These are phyloP conservation scores for Prionailurus bengalensis DNA, from an alignment of 2,113 vertebrate species.

Conservation along the genomic window DNA sequence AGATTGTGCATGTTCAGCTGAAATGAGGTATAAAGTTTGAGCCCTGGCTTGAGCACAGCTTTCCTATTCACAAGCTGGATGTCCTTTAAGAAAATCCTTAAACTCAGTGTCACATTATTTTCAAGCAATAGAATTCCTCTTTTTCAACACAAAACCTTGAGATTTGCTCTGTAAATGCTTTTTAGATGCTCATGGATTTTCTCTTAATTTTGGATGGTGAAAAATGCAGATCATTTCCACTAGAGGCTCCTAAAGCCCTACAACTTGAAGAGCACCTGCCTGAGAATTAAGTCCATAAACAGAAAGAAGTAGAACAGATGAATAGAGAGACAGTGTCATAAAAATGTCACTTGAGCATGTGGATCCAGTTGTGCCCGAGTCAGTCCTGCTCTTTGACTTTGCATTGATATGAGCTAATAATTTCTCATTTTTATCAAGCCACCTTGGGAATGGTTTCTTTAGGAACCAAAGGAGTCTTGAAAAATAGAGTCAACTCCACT, in stretches of 20 bases:
- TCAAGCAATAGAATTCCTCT: not conserved
- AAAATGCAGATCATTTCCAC: conserved; percentile 7
- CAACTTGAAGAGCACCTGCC: not conserved
- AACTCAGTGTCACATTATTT: not conserved
- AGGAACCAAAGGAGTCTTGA: not conserved
- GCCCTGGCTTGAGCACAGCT: not conserved
- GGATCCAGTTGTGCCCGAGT: not conserved
- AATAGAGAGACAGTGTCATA: not conserved
- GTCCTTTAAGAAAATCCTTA: not conserved
- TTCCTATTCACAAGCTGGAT: not conserved
- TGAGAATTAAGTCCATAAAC: not conserved
- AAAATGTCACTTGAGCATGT: not conserved
- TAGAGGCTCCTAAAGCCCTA: not conserved
- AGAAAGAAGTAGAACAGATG: not conserved
- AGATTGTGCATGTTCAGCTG: not conserved
- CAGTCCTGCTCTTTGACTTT: not conserved
- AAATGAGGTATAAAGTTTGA: conserved; percentile 32
- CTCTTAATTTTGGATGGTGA: not conserved
- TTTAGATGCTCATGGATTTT: not conserved
- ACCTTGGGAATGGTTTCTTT: not conserved
- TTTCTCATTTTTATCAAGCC: not conserved
- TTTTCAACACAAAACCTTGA: conserved; percentile 35
- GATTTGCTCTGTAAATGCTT: not conserved
- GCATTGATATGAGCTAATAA: not conserved
- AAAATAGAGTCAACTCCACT: not conserved